Conservation (phyloP, 2,797 vertebrate species). For the Pangasius mekongensis region DNA sequence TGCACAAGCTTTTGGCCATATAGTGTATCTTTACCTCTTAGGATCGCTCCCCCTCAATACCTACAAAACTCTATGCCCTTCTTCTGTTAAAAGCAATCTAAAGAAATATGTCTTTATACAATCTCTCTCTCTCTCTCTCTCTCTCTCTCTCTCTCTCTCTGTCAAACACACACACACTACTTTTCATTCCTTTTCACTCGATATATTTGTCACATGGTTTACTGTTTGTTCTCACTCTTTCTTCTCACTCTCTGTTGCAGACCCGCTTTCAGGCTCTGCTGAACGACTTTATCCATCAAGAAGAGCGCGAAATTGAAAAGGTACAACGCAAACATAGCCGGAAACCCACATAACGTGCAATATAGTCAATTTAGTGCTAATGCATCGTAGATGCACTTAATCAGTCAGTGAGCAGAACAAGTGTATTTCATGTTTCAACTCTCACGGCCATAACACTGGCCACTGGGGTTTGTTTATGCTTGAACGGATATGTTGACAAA, state of each 20-base stretch:
- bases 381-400: not conserved
- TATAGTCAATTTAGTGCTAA: not conserved
- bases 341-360: not conserved
- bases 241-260: slow-evolving; percentile 65
- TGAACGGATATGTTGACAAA: slow-evolving; percentile 61
- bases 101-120: not conserved
- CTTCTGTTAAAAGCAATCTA: not conserved
- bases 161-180: not conserved
- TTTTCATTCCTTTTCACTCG: not conserved
- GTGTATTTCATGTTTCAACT: slow-evolving; percentile 17
- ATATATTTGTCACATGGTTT: not conserved
- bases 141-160: not conserved
- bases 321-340: slow-evolving; percentile 60
- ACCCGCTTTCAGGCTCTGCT: slow-evolving; percentile 93
- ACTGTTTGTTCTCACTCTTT: not conserved
- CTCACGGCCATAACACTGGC: not conserved
- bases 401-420: not conserved
- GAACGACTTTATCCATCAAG: slow-evolving; percentile 94
- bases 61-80: not conserved
- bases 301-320: slow-evolving; percentile 94
- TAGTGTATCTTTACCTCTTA: not conserved
- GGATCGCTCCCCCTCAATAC: not conserved
- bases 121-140: not conserved
- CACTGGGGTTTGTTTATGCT: slow-evolving; percentile 54
- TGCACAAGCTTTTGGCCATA: not conserved